Base-by-base conservation (phyloP, 2,797 vertebrate genomes). In the Zenarchopterus dispar region DNA sequence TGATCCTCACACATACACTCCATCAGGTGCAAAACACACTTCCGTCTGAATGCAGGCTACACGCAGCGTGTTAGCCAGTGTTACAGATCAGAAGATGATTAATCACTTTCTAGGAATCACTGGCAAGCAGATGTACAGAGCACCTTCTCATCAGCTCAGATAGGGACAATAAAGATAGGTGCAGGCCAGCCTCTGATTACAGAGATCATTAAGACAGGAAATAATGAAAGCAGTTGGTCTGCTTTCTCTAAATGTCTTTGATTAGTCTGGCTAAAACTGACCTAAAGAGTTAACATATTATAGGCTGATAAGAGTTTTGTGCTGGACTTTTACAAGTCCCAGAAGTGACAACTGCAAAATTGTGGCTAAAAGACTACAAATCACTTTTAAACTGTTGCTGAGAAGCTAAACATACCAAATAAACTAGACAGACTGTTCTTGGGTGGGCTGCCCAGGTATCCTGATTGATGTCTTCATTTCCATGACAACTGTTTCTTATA, bases 71-170 rank as follows among this genome's bases (percentile, higher is more conserved):
- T 54, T 44, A 50, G 31, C 26, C 49, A 24, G n/a, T 57, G 47
- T 62, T 47, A 56, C 28, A 39, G 48, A 64, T 66, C 68, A 77
- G 7, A 9, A 54, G 58, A 45, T 61, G 42, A 64, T 28, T 36
- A 44, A 74, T 67, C 56, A 71, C 43, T 52, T 23, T 23, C 42
- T 49, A 60, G 75, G 33, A 23, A 54, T 78, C 70, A 67, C 52
- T 56, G 31, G 41, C 24, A 31, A 58, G 71, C 67, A 75, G 48
- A 76, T 67, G 71, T 53, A 16, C 42, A 48, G 11, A 55, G 23
- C 51, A 61, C 16, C 11, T 39, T 58, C 21, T 46, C 45, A 70
- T 51, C 44, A 61, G 22, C 39, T 60, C 43, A 61, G 36, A 70
- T 54, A 45, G 65, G 19, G 42, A 55, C 41, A 51, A 48, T 5